Conservation (phyloP, 1,140 invertebrate species). For the honey bee (Apis mellifera) region Amel_HAv3.1 CM009941.2:12098501-12099000, state of each 20-base stretch:
- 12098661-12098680: slow-evolving; percentile 37
- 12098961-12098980: not conserved
- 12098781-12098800: slow-evolving; percentile 38
- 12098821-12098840: not conserved
- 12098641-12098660: slow-evolving; percentile 7
- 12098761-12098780: not conserved
- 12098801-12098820: not conserved
- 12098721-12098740: not conserved
- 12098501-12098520: not conserved
- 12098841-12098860: not conserved
- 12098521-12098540: not conserved
- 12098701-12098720: slow-evolving; percentile 24
- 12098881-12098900: no score
- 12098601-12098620: not conserved
- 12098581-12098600: not conserved
- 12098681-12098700: slow-evolving; percentile 40
- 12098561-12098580: not conserved
- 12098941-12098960: not conserved
- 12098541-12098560: not conserved
- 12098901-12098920: no score
- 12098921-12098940: not conserved
- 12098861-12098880: not conserved
- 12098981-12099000: not conserved
- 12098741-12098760: slow-evolving; percentile 20
- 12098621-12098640: slow-evolving; percentile 1